Conservation (phyloP, 2,888 invertebrate genomes). For the Nemotelus pantherinus region DNA sequence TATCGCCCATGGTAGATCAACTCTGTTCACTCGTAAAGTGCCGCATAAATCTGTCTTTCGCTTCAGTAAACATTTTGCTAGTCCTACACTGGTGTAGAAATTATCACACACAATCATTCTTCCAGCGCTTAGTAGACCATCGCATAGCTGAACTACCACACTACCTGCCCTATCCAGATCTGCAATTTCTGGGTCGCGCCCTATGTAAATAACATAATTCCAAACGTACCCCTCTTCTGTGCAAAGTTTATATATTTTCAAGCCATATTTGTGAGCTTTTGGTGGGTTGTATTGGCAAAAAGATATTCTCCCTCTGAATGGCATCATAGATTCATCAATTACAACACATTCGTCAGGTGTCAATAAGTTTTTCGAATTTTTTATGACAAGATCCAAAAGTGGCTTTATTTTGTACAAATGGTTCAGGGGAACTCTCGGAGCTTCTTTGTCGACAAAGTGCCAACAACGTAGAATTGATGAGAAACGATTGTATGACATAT, state of each 20-base stretch:
- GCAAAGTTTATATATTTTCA: conserved; percentile 18
- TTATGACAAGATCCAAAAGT: conserved; percentile 11
- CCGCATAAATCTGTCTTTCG: conserved; percentile 2
- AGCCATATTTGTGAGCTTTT: conserved; percentile 24
- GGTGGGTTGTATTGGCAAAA: conserved; percentile 8
- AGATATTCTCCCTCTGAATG: conserved; percentile 18
- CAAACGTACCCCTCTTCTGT: conserved; percentile 1
- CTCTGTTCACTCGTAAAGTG: conserved; percentile 4
- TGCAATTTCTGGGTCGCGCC: conserved; percentile 4
- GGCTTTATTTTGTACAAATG: conserved; percentile 2
- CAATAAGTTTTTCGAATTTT: conserved; percentile 14
- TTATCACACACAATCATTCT: not conserved
- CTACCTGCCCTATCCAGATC: too few species aligned
- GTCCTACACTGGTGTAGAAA: conserved; percentile 4
- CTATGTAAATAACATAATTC: conserved; percentile 22
- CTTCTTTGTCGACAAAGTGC: conserved; percentile 26
- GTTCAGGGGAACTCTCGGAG: conserved; percentile 3
- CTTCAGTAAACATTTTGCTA: conserved; percentile 3
- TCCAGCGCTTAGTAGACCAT: not conserved
- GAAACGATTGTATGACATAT: conserved; percentile 9
- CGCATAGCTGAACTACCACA: not conserved
- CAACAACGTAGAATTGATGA: conserved; percentile 16
- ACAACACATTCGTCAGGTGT: conserved; percentile 12
- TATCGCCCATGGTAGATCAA: not conserved
- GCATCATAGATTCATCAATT: conserved; percentile 13